These are phyloP conservation scores for Tenthredo livida DNA, from an alignment of 2,888 invertebrate species.

Conservation along the genomic window DNA sequence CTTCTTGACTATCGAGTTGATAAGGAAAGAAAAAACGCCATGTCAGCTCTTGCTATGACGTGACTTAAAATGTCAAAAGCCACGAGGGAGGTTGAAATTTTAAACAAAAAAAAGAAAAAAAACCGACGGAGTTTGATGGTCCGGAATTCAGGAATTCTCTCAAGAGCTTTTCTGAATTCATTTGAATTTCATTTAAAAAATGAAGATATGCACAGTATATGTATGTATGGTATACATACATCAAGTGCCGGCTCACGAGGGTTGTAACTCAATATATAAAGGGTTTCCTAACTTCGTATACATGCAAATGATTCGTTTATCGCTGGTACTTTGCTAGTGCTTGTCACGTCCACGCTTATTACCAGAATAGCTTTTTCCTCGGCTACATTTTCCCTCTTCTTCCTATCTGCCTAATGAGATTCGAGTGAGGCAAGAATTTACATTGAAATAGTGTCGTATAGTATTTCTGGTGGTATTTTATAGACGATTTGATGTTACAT, in stretches of 20 bases:
- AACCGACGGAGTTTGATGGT: background rate
- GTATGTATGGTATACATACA: background rate
- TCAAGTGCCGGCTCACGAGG: conserved; percentile 10
- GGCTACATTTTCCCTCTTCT: background rate
- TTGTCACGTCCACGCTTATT: conserved; percentile 39
- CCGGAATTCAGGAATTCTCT: background rate
- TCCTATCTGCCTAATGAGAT: conserved; percentile 14
- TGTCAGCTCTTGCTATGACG: background rate
- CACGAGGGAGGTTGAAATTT: background rate
- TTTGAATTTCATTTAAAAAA: background rate
- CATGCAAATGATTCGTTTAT: conserved; percentile 47
- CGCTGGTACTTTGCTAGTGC: conserved; percentile 12
- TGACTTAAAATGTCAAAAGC: background rate
- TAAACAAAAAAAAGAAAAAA: background rate
- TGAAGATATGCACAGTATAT: background rate
- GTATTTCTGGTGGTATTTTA: background rate
- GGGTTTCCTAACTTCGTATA: conserved; percentile 40
- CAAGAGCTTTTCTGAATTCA: background rate
- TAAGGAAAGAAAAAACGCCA: background rate
- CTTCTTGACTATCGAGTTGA: background rate
- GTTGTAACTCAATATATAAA: conserved; percentile 35
- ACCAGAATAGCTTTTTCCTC: conserved; percentile 30
- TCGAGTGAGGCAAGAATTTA: background rate
- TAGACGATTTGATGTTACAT: background rate
- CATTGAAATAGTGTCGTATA: background rate